phyloP scores from a whole-genome alignment of 2,888 invertebrate species.

The Hyposoter didymator region DNA sequence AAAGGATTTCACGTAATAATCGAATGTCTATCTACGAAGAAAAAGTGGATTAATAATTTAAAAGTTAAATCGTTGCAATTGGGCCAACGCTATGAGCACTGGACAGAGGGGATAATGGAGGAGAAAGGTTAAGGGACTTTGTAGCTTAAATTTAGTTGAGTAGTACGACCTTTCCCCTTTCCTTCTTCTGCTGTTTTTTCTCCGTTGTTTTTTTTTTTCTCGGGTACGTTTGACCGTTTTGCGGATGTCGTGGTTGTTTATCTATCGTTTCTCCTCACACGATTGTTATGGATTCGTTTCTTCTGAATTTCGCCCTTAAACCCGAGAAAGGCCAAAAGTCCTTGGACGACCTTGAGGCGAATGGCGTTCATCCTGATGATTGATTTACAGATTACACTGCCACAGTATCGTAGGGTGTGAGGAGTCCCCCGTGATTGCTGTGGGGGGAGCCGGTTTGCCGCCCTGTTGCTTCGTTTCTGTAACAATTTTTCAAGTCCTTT shows the following conservation, averaged over 20 bases:
- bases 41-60: slow-evolving; percentile 61
- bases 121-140: slow-evolving; percentile 47
- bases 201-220: slow-evolving; percentile 45
- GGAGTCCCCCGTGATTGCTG: slow-evolving; percentile 88
- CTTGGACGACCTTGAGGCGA: slow-evolving; percentile 53
- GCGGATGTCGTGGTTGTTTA: slow-evolving; percentile 6
- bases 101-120: slow-evolving; percentile 38
- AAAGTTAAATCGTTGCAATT: slow-evolving; percentile 77
- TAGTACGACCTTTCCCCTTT: slow-evolving; percentile 57
- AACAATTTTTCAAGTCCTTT: slow-evolving; percentile 75
- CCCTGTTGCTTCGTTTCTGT: slow-evolving; percentile 96
- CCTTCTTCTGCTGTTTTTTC: slow-evolving; percentile 30
- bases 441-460: slow-evolving; percentile 86
- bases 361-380: slow-evolving; percentile 57
- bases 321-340: slow-evolving; percentile 52
- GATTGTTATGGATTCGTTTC: slow-evolving; percentile 10
- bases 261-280: slow-evolving; percentile 68
- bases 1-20: slow-evolving; percentile 65
- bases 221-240: slow-evolving; percentile 36
- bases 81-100: slow-evolving; percentile 77
- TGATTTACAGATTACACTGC: slow-evolving; percentile 97
- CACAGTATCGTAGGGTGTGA: slow-evolving; percentile 99
- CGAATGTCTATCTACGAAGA: slow-evolving; percentile 64
- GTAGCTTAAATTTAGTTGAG: slow-evolving; percentile 54
- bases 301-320: slow-evolving; percentile 24